Conservation (phyloP, 2,797 vertebrate species). For the Eulemur albifrons region DNA sequence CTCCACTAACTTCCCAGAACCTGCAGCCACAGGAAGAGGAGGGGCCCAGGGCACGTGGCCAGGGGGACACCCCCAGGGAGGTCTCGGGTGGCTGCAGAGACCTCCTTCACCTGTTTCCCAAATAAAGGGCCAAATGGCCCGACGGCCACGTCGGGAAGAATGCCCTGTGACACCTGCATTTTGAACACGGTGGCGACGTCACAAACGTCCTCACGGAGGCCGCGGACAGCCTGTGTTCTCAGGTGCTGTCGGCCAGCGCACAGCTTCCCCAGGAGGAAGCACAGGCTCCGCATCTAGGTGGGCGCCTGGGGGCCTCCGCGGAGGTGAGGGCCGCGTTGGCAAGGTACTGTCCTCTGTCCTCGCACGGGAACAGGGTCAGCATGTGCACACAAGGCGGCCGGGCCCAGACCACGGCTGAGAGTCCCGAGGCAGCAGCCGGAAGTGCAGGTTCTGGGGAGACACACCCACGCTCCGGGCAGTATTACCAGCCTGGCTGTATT, state of each 20-base stretch:
- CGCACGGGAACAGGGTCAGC: neutral
- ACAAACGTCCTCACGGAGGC: neutral
- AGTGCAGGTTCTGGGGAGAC: neutral
- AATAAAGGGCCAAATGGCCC: neutral
- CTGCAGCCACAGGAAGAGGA: neutral
- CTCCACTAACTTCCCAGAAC: neutral
- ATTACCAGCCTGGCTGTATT: fast-evolving
- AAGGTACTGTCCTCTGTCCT: no score
- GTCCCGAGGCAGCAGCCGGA: fast-evolving
- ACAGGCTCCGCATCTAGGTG: neutral
- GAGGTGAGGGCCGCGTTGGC: neutral
- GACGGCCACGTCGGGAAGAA: neutral
- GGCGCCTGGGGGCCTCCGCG: neutral
- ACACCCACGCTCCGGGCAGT: fast-evolving
- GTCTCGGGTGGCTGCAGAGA: neutral
- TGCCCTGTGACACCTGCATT: neutral
- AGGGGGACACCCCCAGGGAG: neutral
- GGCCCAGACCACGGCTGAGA: neutral
- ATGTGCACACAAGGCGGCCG: neutral
- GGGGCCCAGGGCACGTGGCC: no score
- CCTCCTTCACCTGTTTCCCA: neutral
- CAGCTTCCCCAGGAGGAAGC: neutral
- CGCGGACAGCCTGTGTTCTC: neutral
- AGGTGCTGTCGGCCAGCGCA: no score
- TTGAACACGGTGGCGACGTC: neutral